Base-by-base conservation (phyloP, 92 coral and sea anemone species). In the Bergia sp. region DNA sequence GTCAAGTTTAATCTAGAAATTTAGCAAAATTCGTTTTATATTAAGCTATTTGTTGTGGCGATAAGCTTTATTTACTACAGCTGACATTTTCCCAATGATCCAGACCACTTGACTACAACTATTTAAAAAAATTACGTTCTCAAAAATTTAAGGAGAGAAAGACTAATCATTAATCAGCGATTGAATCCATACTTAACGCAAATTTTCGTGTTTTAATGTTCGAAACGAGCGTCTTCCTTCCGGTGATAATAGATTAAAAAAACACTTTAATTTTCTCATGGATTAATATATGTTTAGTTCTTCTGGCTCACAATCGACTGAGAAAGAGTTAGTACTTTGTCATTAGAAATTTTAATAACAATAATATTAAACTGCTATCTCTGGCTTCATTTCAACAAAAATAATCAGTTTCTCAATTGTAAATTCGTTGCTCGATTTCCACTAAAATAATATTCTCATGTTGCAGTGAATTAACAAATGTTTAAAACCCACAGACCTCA, bases 341-440 rank as follows among this genome's bases (percentile, higher is more conserved):
- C n/a, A 80, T 38, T 80, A 80, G 45, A 57, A 80, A 80, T 80
- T 80, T 15, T 80, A 80, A 55, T 80, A 50, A 50, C 13, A 55
- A 80, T 55, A 55, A 80, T 55, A 37, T 40, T 15, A 37, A 79
- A 49, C 2, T 75, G 80, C 80, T 39, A 15, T 8, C 13, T 47
- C 36, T 49, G 29, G 53, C 67, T 80, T 61, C 23, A 57, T 61
- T 37, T 80, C 67, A 20, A 80, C 66, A 53, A 80, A 53, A 53
- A 61, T 11, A 53, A 53, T 29, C 29, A 29, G 1, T 53, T 13
- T 57, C 12, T 29, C 73, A 20, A 41, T 80, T 80, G 1, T 15
- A 37, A 42, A 38, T 80, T 37, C 21, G 2, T 37, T 80, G 12
- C 7, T 29, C 16, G 77, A 43, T 37, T 38, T 53, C 85, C 0